Percentiles rank a stretch among this genome's conserved stretches.
phyloP scores from a whole-genome alignment of 2,888 invertebrate species.

The Galeruca laticollis region DNA sequence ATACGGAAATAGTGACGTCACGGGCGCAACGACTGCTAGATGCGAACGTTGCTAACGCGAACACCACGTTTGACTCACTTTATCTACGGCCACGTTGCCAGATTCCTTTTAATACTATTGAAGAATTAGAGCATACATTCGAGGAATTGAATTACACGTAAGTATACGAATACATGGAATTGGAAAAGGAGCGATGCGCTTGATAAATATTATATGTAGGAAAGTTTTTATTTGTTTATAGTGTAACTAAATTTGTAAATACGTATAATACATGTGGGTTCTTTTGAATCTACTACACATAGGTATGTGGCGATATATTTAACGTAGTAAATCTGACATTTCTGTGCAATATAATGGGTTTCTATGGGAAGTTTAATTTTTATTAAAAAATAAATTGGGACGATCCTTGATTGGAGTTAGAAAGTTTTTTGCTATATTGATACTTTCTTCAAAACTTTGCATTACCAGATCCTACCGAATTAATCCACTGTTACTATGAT shows the following conservation, averaged over 20 bases:
- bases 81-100: slow-evolving; percentile 19
- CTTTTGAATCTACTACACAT: no score
- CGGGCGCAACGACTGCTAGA: slow-evolving; percentile 58
- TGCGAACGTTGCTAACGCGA: slow-evolving; percentile 56
- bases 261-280: no score
- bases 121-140: slow-evolving; percentile 8
- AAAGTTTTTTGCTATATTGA: slow-evolving; percentile 76
- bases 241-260: no score
- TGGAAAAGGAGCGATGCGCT: no score
- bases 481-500: slow-evolving; percentile 42
- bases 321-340: no score
- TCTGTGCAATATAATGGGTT: no score
- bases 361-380: no score
- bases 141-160: background rate
- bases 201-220: no score
- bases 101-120: background rate
- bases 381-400: slow-evolving; percentile 80
- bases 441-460: slow-evolving; percentile 56
- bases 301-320: no score
- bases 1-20: slow-evolving; percentile 65
- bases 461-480: slow-evolving; percentile 44
- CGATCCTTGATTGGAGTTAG: slow-evolving; percentile 80
- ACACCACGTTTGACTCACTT: slow-evolving; percentile 43
- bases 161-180: background rate
- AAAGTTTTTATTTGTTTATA: no score